Conservation (phyloP, 2,888 invertebrate species). For the Mythimna pallens region DNA sequence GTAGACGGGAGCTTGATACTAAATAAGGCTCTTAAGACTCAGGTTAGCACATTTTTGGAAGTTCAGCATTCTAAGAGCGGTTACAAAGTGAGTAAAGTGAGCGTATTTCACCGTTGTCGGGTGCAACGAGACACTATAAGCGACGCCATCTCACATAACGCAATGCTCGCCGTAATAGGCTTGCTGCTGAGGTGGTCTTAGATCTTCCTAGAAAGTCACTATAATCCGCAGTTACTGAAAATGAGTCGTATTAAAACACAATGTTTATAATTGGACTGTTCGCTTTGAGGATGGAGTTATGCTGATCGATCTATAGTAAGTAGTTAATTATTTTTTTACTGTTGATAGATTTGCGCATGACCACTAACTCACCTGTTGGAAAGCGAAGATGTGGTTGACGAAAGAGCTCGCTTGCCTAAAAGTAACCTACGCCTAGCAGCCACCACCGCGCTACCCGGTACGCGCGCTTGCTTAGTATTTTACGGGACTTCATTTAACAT, state of each 20-base stretch:
- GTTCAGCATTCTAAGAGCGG: constrained; percentile 50
- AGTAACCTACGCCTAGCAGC: too few relatives aligned
- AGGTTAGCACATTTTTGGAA: constrained; percentile 49
- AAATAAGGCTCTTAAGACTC: constrained; percentile 30
- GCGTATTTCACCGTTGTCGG: constrained; percentile 51
- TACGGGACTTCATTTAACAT: not conserved
- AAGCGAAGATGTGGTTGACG: not conserved
- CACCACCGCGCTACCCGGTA: too few relatives aligned
- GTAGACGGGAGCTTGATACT: constrained; percentile 3
- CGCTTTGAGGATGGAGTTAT: not conserved
- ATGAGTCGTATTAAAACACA: constrained; percentile 31
- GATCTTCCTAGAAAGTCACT: constrained; percentile 71
- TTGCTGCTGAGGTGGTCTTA: constrained; percentile 72
- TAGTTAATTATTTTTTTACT: too few relatives aligned
- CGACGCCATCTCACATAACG: constrained; percentile 76
- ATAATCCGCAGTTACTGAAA: constrained; percentile 41
- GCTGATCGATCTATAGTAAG: not conserved
- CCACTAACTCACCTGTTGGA: too few relatives aligned
- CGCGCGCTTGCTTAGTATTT: not conserved
- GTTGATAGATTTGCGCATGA: too few relatives aligned
- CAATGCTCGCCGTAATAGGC: constrained; percentile 73
- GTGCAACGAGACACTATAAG: constrained; percentile 71
- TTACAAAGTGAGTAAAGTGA: constrained; percentile 49
- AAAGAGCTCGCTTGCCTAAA: too few relatives aligned
- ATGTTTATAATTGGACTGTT: constrained; percentile 33